Evolutionary conservation across 2,113 vertebrate species (phyloP).

Genomic region (Psophia crepitans): DNA sequence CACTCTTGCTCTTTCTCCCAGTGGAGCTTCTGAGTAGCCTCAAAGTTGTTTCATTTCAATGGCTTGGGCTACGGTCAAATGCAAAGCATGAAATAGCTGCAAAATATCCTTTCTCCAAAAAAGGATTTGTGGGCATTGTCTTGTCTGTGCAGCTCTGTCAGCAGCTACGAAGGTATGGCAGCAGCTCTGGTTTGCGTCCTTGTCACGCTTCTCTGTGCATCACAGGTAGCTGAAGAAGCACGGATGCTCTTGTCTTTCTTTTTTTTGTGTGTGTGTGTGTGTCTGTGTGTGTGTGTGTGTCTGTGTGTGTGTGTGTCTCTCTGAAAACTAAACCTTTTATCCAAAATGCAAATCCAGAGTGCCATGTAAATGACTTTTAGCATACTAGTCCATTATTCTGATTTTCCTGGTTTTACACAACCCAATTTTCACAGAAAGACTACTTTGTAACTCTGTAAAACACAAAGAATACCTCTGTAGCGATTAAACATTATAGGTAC

Average conservation of each 20-base stretch:
- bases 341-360: neutral
- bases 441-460: neutral
- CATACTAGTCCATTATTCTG: neutral
- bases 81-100: neutral
- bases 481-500: neutral
- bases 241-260: neutral
- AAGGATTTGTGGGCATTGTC: neutral
- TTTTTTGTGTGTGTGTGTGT: neutral
- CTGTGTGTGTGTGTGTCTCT: neutral
- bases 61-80: neutral
- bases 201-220: neutral
- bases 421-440: neutral
- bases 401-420: neutral
- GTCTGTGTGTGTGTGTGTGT: neutral
- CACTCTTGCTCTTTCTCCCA: constrained; percentile 29
- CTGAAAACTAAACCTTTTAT: neutral
- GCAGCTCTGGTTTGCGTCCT: neutral
- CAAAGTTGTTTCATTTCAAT: constrained; percentile 24
- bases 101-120: neutral
- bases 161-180: neutral
- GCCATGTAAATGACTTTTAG: neutral
- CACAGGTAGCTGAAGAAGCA: neutral
- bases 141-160: neutral
- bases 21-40: constrained; percentile 32
- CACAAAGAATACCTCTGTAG: fast-evolving